phyloP scores from a whole-genome alignment of 2,113 vertebrate genomes.

The Eulemur rufifrons region DNA sequence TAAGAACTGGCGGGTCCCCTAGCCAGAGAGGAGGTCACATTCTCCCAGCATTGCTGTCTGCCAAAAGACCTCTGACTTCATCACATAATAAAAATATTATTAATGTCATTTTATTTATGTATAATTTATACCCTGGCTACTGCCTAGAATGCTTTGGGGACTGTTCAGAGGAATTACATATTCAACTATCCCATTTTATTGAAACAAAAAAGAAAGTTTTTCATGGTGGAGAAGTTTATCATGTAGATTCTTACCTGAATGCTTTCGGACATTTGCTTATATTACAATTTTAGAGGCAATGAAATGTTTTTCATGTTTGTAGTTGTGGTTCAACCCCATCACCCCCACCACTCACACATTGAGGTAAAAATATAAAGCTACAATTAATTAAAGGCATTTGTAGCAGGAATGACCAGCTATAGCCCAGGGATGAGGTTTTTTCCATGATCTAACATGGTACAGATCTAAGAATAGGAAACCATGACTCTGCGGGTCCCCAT shows the following conservation, averaged over 20 bases:
- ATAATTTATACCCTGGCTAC: background rate
- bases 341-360: background rate
- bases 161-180: background rate
- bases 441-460: background rate
- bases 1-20: background rate
- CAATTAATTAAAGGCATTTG: background rate
- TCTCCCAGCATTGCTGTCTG: background rate
- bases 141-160: background rate
- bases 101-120: background rate
- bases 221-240: background rate
- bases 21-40: background rate
- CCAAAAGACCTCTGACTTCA: background rate
- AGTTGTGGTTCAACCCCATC: background rate
- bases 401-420: background rate
- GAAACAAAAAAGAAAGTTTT: background rate
- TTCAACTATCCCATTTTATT: background rate
- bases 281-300: background rate
- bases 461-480: background rate
- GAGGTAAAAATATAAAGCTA: background rate
- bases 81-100: background rate
- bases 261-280: background rate
- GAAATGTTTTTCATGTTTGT: background rate
- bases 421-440: background rate
- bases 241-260: background rate
- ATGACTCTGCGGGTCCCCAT: accelerated